Base-by-base conservation (phyloP, 1,140 invertebrate genomes). In the Ostrea denselamellosa region DNA sequence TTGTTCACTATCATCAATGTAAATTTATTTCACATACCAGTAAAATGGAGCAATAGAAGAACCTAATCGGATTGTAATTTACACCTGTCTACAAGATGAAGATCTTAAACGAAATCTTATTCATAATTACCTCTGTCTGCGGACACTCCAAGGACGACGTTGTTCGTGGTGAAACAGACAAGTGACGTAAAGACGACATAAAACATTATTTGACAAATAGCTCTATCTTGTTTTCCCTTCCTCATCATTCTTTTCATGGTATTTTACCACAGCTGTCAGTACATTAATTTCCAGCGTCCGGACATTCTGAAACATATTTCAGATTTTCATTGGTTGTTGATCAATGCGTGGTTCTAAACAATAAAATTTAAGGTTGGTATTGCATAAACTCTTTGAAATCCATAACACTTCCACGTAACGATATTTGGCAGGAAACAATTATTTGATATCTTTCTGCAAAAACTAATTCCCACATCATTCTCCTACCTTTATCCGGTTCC, bases 201-300 rank as follows among this genome's bases (percentile, higher is more conserved):
- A 77, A 28, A 8, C 68, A 77, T 77, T 28, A 77, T 77, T 25
- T 77, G 68, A 77, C 25, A 77, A 44, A 77, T 77, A 34, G 68
- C 68, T 25, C 10, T 28, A 77, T 34, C 25, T 25, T 9, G 9
- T 34, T 28, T 77, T 2, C 12, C 12, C 68, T 34, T 77, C 28
- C 68, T 77, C 68, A 34, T 77, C 14, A 14, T 77, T 77, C 25
- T 77, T 12, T 17, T 19, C 17, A 62, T 19, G 56, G 17, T 19
- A 7, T 62, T 19, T n/a, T 62, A 19, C 17, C 17, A 58, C 12
- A n/a, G n/a, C n/a, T n/a, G 56, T 62, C 5, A 62, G 17, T 19
- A 19, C 17, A 62, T 19, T 19, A 62, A 8, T 8, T 62, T 14
- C 14, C n/a, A 17, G 19, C 14, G 56, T 17, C 17, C 17, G 17